Conservation (phyloP, 2,888 invertebrate species). For the Lepidonotus clava region DNA sequence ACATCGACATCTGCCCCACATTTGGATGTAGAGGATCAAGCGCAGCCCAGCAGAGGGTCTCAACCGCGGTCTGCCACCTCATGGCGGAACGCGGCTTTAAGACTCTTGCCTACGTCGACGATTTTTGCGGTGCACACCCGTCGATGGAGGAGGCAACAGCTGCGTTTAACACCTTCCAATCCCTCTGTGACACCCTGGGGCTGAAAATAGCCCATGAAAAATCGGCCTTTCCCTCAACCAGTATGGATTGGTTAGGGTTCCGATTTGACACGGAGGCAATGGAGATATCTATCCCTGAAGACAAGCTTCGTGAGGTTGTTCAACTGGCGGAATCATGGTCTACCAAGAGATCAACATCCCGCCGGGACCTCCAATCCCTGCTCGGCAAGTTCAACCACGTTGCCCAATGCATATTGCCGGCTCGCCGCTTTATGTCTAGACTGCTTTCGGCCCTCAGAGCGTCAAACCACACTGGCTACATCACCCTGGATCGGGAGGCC, state of each 20-base stretch:
- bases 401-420: neutral
- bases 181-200: neutral
- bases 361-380: neutral
- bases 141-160: neutral
- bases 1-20: neutral
- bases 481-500: neutral
- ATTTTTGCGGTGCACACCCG: neutral
- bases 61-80: neutral
- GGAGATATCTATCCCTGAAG: no score
- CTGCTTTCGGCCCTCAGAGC: neutral
- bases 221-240: neutral
- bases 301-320: no score
- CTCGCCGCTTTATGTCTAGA: neutral
- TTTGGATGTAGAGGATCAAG: neutral
- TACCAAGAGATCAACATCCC: neutral
- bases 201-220: neutral
- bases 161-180: neutral
- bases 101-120: neutral
- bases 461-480: neutral
- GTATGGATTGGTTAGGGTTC: neutral
- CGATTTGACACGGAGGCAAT: neutral
- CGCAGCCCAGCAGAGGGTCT: neutral
- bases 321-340: neutral
- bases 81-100: neutral
- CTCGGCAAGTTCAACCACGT: neutral